These are phyloP conservation scores for Cladopsammia gracilis DNA, from an alignment of 64 coral and sea anemone species.

Conservation along the genomic window DNA sequence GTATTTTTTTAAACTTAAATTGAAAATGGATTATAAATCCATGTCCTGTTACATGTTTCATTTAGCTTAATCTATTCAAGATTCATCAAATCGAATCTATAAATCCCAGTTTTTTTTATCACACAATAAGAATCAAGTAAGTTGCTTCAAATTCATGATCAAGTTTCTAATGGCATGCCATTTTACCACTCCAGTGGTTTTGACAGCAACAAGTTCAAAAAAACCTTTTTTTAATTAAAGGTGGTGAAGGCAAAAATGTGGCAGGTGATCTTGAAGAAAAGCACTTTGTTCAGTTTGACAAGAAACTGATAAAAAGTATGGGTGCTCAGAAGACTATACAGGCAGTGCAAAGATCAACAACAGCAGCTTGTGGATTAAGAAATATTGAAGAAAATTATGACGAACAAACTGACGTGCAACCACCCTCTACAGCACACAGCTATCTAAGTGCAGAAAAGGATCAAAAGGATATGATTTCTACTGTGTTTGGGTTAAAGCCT, in stretches of 20 bases:
- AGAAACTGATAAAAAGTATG: conserved; percentile 16
- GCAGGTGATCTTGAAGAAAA: conserved; percentile 31
- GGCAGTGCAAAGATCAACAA: conserved; percentile 37
- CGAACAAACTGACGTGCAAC: background rate
- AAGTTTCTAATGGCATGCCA: too few species aligned
- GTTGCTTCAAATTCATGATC: too few species aligned
- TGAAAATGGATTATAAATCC: too few species aligned
- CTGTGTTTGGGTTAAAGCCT: background rate
- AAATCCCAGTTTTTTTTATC: too few species aligned
- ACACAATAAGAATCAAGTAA: too few species aligned
- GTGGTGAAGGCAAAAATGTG: conserved; percentile 1
- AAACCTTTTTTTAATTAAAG: background rate
- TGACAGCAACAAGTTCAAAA: too few species aligned
- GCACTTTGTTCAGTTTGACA: conserved; percentile 19
- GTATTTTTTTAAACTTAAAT: too few species aligned
- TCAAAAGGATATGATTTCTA: conserved; percentile 43
- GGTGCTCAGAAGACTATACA: conserved; percentile 13
- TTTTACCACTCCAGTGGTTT: too few species aligned
- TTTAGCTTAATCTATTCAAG: too few species aligned
- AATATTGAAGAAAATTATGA: conserved; percentile 30
- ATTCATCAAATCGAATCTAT: too few species aligned
- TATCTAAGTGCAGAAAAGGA: conserved; percentile 13
- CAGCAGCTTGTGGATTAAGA: conserved; percentile 11
- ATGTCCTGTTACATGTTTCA: too few species aligned
- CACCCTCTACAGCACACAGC: conserved; percentile 19